Base-by-base conservation (phyloP, 1,140 invertebrate genomes). In the Drosophila funebris region DNA sequence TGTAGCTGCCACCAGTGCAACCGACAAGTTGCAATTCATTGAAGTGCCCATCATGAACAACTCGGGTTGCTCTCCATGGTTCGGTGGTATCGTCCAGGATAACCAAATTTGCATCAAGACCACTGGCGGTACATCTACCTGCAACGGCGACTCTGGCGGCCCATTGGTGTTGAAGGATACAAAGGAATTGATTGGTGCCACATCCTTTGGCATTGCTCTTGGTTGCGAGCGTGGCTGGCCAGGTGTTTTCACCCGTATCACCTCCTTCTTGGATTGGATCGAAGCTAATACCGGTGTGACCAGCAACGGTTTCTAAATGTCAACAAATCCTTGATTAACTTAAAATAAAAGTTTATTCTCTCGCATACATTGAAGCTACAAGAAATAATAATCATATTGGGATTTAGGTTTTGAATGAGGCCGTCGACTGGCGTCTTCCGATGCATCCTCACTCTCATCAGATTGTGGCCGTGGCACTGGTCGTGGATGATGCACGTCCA, bases 201-300 rank as follows among this genome's bases (percentile, higher is more conserved):
- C 93, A 0, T 94, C 93, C 58, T 94, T 94, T 74, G 93, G 93
- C 6, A 93, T 93, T 57, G 73, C 72, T 8, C 37, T 87, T 4
- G 93, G 93, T 1, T 94, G 94, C 79, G 92, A 93, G 70, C 74
- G 71, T 1, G 92, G 90, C 8, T 84, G 91, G 67, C 94, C 94
- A 8, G 93, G 92, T 69, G 93, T 92, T 1, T 94, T 92, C 83
- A 93, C 93, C 2, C 92, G 93, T 57, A 90, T 94, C 60, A 93
- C 93, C 14, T 91, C 82, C 31, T 94, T 91, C 89, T 74, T 94
- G 43, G 82, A 92, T 71, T 94, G 94, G 94, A 93, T 94, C 57
- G 54, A 79, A 20, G 52, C 13, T 2, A 39, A 76, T 3, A 64
- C 69, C 18, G 82, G 76, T 18, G 27, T 90, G 50, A 72, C 29